Evolutionary conservation across 1,140 invertebrate genomes (phyloP), one percentile per base, ranked within the genome.

Genomic region (Eumeta japonica): DNA sequence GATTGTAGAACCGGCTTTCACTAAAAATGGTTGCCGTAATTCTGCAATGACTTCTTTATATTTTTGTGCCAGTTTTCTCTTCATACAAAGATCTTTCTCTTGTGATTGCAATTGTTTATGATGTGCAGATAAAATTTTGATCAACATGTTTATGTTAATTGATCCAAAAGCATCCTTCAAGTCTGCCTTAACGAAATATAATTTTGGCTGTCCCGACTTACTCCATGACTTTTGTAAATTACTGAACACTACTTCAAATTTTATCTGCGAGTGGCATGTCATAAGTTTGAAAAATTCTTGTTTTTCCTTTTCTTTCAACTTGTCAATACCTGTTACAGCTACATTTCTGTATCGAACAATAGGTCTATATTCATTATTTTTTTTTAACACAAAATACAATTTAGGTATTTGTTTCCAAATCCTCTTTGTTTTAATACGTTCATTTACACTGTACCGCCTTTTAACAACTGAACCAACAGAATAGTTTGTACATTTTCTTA

Each of bases 141-240:
- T 39, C 29, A 77, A 49, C 18, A 52, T 54, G 9, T 48, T 41
- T 45, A 48, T 72, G 42, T 72, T 57, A 14, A 77, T 64, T 1
- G 58, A 68, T 7, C 75, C 75, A 62, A 77, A 77, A 20, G 75
- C 75, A 59, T 77, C 68, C 29, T 53, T 62, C 2, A 77, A 45
- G 50, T 77, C 75, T 15, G 62, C 60, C 59, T 75, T 76, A 3
- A 76, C 51, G 55, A 76, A 75, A 57, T 74, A 77, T 13, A 77
- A 46, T 44, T 60, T 62, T 16, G 75, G 75, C 39, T 60, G 58
- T 31, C 61, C 55, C 3, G 42, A 27, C 12, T 48, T 39, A n/a
- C 57, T 3, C 75, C 75, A 77, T 29, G 52, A 51, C 13, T 18
- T 32, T 48, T 60, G 50, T 2, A 75, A 38, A 15, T 24, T 15